Percentiles rank a stretch among this genome's conserved stretches.
Evolutionary conservation across 2,113 vertebrate species (phyloP).

Genomic region (Chloebia gouldiae): DNA sequence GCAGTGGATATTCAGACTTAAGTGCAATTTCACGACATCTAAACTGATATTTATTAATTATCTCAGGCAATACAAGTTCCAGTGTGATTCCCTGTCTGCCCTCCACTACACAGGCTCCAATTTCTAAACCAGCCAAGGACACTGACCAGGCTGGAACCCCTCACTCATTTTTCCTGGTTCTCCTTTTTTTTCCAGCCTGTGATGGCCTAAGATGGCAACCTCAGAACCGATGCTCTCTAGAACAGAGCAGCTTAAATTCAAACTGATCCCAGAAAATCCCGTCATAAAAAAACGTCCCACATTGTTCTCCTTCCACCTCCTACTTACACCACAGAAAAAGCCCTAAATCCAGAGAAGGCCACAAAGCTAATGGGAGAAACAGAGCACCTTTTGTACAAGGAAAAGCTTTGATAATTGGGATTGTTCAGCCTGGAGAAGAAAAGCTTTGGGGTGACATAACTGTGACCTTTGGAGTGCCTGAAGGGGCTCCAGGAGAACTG

Average conservation of each 20-base stretch:
- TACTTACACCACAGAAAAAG: neutral
- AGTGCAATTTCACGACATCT: neutral
- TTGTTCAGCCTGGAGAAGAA: neutral
- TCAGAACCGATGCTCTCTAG: fast-evolving
- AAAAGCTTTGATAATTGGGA: neutral
- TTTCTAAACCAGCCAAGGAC: neutral
- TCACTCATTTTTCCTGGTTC: neutral
- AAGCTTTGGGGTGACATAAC: neutral
- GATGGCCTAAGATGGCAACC: neutral
- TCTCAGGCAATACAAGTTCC: fast-evolving
- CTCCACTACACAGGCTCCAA: too few species aligned
- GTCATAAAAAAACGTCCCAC: neutral
- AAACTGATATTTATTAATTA: neutral
- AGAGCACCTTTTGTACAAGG: neutral
- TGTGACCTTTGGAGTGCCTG: neutral
- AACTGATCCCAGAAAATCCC: neutral
- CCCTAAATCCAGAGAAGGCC: neutral
- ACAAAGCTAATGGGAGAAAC: neutral
- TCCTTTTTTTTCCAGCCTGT: neutral
- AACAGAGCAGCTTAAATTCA: neutral
- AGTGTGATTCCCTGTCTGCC: fast-evolving
- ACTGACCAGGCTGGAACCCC: neutral
- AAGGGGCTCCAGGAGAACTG: neutral
- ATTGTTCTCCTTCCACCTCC: neutral
- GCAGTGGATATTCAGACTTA: neutral